Conservation (phyloP, 2,797 vertebrate genomes). For the Ceryle rudis region DNA sequence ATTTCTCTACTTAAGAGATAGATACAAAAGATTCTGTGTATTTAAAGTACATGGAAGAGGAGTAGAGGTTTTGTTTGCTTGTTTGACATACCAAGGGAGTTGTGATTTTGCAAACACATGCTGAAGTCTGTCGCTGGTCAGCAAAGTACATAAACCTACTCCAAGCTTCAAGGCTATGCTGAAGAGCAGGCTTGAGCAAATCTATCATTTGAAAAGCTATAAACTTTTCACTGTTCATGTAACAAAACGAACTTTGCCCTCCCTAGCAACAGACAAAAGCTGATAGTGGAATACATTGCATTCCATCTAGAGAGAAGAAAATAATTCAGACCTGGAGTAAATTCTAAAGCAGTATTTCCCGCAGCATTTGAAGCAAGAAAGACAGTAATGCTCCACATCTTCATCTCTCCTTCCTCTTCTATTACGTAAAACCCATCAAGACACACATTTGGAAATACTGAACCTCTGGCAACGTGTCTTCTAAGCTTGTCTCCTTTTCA, state of each 20-base stretch:
- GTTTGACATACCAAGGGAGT: not conserved
- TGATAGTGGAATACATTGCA: not conserved
- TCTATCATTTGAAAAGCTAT: not conserved
- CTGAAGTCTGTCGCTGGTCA: not conserved
- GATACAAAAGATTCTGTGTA: not conserved
- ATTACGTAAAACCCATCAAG: not conserved
- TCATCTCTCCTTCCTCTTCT: not conserved
- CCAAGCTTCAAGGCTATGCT: not conserved
- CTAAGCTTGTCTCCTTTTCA: not conserved
- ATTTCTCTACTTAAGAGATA: not conserved
- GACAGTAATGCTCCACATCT: not conserved
- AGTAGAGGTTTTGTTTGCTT: not conserved
- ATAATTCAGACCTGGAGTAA: not conserved
- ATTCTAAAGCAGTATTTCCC: not conserved
- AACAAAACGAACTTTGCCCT: not conserved
- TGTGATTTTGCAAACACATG: not conserved
- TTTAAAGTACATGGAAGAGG: rapidly evolving
- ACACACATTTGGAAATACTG: not conserved
- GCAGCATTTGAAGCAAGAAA: not conserved
- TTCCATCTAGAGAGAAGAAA: not conserved
- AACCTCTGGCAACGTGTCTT: not conserved
- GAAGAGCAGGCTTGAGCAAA: not conserved
- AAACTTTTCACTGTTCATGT: not conserved
- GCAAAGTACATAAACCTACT: not conserved
- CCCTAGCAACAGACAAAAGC: not conserved